Evolutionary conservation across 2,113 vertebrate species (phyloP).

Genomic region (Lycaon pictus): DNA sequence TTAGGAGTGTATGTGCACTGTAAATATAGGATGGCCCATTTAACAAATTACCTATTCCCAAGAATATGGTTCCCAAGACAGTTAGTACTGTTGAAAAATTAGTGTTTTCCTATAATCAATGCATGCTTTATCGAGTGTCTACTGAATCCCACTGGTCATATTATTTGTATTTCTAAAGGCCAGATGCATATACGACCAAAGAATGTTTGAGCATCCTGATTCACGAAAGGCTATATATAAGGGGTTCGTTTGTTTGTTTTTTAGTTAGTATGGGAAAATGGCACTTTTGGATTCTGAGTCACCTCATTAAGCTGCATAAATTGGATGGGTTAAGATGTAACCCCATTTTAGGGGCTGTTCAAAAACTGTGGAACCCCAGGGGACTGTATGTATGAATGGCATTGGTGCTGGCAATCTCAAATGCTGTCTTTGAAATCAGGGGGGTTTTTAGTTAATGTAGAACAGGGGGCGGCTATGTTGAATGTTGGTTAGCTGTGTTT

Average conservation of each 20-base stretch:
- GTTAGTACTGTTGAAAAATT: slow-evolving; percentile 5
- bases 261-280: neutral
- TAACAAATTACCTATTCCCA: slow-evolving; percentile 26
- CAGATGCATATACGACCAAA: neutral
- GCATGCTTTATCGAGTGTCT: neutral
- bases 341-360: neutral
- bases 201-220: neutral
- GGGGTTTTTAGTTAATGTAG: neutral
- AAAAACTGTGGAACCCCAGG: neutral
- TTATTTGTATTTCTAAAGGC: neutral
- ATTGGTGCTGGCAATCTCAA: neutral
- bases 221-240: neutral
- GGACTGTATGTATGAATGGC: neutral
- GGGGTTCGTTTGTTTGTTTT: neutral
- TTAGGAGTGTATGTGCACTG: neutral
- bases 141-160: neutral
- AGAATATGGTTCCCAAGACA: neutral
- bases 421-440: neutral
- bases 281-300: neutral
- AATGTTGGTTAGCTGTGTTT: neutral
- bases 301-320: neutral
- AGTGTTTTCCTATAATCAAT: neutral
- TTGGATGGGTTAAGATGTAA: neutral
- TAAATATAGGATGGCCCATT: neutral
- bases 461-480: neutral